A percentile compares a stretch with the other conserved stretches of the same genome.
These are phyloP conservation scores for Leptogaster cylindrica DNA, from an alignment of 2,888 invertebrate species.

Conservation along the genomic window DNA sequence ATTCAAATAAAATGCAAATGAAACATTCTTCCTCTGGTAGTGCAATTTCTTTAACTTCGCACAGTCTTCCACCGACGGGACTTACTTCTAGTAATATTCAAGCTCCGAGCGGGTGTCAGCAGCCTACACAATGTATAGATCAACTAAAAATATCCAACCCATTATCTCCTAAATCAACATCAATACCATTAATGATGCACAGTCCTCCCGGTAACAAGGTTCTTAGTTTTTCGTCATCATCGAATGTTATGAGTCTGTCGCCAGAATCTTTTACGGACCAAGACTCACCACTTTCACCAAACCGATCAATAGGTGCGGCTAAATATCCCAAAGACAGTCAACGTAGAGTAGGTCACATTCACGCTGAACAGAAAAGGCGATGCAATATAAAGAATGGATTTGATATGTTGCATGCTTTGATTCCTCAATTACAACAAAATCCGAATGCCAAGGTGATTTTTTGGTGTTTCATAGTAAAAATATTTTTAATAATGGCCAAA, in stretches of 20 bases:
- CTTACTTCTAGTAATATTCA: constrained; percentile 28
- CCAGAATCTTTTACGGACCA: constrained; percentile 60
- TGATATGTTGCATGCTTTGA: constrained; percentile 89
- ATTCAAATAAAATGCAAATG: constrained; percentile 38
- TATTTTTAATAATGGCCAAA: constrained; percentile 4
- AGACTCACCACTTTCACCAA: constrained; percentile 69
- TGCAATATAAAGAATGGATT: constrained; percentile 97
- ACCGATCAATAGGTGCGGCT: constrained; percentile 57
- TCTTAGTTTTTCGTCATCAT: constrained; percentile 54
- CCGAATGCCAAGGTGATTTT: constrained; percentile 80
- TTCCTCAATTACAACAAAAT: constrained; percentile 89
- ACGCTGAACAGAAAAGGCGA: constrained; percentile 94
- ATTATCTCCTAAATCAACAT: constrained; percentile 58
- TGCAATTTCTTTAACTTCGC: constrained; percentile 51
- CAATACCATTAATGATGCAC: constrained; percentile 56
- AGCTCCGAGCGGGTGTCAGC: constrained; percentile 38
- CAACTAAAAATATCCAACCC: constrained; percentile 50
- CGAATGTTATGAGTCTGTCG: constrained; percentile 48
- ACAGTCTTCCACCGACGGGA: constrained; percentile 44
- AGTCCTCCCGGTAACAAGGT: constrained; percentile 56
- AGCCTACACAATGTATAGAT: constrained; percentile 43
- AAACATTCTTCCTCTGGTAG: constrained; percentile 54
- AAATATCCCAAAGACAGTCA: constrained; percentile 69
- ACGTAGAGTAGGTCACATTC: constrained; percentile 86
- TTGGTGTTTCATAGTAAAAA: constrained; percentile 13